Evolutionary conservation across 1,140 invertebrate species (phyloP).

Genomic region (Bilobella aurantiaca): DNA sequence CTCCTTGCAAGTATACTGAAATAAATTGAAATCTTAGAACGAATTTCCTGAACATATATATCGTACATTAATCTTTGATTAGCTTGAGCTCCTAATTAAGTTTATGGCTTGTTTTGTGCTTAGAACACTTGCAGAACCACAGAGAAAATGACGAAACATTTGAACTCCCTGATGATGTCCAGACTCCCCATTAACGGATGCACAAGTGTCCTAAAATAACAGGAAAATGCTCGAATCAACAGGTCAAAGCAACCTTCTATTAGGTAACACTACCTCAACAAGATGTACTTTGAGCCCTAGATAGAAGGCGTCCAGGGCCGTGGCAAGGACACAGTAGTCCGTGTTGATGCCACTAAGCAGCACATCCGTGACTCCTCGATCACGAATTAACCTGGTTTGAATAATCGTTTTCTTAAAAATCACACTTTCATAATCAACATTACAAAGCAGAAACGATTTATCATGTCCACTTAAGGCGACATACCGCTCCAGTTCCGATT

Average conservation of each 20-base stretch:
- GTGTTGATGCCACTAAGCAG: conserved; percentile 6
- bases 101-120: background rate
- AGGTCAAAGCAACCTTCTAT: background rate
- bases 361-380: background rate
- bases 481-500: background rate
- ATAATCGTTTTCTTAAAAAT: background rate
- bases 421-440: background rate
- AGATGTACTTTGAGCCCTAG: background rate
- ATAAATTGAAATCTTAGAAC: background rate
- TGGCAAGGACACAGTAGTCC: conserved; percentile 11
- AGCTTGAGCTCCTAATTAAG: too few relatives aligned
- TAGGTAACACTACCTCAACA: conserved; percentile 1
- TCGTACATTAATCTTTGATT: too few relatives aligned
- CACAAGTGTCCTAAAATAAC: conserved; percentile 11
- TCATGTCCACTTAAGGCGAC: too few relatives aligned
- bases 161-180: background rate
- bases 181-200: background rate
- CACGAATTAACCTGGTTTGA: background rate
- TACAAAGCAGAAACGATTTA: too few relatives aligned
- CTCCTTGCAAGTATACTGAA: background rate
- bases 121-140: background rate
- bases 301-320: conserved; percentile 11
- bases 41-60: too few relatives aligned
- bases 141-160: background rate
- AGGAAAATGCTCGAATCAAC: background rate